These are phyloP conservation scores for Mycogona germanica DNA, from an alignment of 2,888 invertebrate species.

Conservation along the genomic window DNA sequence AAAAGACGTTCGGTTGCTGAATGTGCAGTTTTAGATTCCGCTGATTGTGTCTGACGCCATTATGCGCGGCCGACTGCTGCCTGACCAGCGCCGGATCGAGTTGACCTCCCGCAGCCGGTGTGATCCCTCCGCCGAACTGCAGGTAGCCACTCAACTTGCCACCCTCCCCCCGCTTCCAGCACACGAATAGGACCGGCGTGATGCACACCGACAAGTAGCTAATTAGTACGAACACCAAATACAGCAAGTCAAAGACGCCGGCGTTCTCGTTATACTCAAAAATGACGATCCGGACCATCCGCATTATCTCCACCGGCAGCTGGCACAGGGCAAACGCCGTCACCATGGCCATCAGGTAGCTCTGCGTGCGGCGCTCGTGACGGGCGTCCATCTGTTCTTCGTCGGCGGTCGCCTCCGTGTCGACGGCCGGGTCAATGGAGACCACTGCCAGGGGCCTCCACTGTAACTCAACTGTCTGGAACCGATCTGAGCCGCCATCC, in stretches of 20 bases:
- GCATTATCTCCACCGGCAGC: slow-evolving; percentile 49
- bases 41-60: too few relatives aligned
- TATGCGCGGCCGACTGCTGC: too few relatives aligned
- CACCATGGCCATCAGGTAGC: slow-evolving; percentile 52
- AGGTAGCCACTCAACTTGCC: slow-evolving; percentile 37
- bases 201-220: slow-evolving; percentile 53
- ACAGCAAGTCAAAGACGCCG: slow-evolving; percentile 52
- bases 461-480: too few relatives aligned
- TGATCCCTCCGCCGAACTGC: background rate
- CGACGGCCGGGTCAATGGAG: too few relatives aligned
- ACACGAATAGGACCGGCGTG: slow-evolving; percentile 50
- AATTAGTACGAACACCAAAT: slow-evolving; percentile 53
- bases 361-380: slow-evolving; percentile 52
- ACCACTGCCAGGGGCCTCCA: too few relatives aligned
- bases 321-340: slow-evolving; percentile 51
- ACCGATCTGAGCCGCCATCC: background rate
- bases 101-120: background rate
- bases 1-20: too few relatives aligned
- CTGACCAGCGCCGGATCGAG: too few relatives aligned
- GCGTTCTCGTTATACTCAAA: slow-evolving; percentile 55
- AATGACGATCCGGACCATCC: slow-evolving; percentile 49
- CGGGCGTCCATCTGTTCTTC: slow-evolving; percentile 32
- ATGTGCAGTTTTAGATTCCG: too few relatives aligned
- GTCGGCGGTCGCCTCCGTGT: slow-evolving; percentile 11
- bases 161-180: slow-evolving; percentile 43